Percentiles rank a stretch among this genome's conserved stretches.
phyloP scores from a whole-genome alignment of 2,888 invertebrate species.

The Ichneumoninae sp. region DNA sequence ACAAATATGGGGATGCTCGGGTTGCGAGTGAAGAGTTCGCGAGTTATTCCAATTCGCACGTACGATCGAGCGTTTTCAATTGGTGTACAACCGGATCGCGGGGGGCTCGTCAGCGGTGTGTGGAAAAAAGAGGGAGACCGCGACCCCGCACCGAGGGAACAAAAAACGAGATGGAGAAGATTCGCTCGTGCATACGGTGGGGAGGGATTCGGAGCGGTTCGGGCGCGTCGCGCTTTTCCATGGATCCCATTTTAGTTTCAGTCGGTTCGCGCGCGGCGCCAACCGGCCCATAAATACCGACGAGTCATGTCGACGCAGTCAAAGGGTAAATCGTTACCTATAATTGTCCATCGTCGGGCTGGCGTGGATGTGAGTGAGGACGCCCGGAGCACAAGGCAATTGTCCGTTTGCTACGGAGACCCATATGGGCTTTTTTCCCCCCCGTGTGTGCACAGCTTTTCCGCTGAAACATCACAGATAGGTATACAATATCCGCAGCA shows the following conservation, averaged over 20 bases:
- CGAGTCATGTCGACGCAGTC: slow-evolving; percentile 53
- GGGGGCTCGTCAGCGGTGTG: slow-evolving; percentile 14
- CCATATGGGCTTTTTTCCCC: slow-evolving; percentile 12
- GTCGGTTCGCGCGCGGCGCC: slow-evolving; percentile 7
- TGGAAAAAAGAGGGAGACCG: neutral
- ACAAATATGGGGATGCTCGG: neutral
- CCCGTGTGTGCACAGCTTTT: slow-evolving; percentile 44
- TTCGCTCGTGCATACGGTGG: neutral
- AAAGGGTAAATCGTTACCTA: slow-evolving; percentile 60
- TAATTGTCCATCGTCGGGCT: slow-evolving; percentile 53
- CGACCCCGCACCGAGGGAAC: neutral
- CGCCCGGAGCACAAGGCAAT: slow-evolving; percentile 27
- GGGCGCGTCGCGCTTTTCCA: slow-evolving; percentile 65
- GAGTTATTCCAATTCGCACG: slow-evolving; percentile 42
- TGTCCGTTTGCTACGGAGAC: slow-evolving; percentile 43
- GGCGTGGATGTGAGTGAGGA: slow-evolving; percentile 1
- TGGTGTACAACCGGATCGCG: slow-evolving; percentile 22
- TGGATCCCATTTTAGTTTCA: slow-evolving; percentile 59
- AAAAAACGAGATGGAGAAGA: slow-evolving; percentile 15
- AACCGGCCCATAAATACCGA: slow-evolving; percentile 40
- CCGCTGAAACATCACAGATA: slow-evolving; percentile 18
- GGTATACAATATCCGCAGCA: slow-evolving; percentile 32
- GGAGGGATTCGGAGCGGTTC: slow-evolving; percentile 6
- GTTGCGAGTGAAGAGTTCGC: neutral
- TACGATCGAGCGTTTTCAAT: slow-evolving; percentile 29